phyloP scores from a whole-genome alignment of 30 jellyfish, hydroid and myxozoan genomes.

The Chrysaora quinquecirrha region DNA sequence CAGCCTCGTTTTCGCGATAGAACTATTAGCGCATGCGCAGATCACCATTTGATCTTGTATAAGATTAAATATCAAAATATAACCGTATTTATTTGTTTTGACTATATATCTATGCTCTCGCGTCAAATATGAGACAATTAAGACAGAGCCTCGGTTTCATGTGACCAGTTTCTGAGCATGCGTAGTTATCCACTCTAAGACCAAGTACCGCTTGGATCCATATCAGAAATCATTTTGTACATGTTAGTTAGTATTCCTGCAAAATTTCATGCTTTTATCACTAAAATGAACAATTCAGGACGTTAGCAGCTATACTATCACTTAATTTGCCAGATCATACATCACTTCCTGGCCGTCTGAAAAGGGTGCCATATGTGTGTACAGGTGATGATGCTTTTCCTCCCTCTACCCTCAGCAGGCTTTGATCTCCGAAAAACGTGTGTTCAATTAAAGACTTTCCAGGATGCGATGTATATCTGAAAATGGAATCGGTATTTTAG shows the following conservation, averaged over 20 bases:
- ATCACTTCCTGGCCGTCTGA: not conserved
- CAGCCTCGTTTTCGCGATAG: conserved; percentile 1
- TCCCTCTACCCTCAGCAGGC: not conserved
- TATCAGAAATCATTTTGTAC: too few relatives aligned
- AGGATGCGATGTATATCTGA: not conserved
- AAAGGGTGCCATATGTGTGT: not conserved
- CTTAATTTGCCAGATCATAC: not conserved
- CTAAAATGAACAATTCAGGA: too few relatives aligned
- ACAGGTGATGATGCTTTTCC: not conserved
- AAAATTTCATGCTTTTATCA: too few relatives aligned
- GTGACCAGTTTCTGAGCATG: too few relatives aligned
- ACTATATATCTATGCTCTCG: not conserved
- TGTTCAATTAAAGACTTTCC: not conserved
- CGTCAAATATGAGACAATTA: not conserved
- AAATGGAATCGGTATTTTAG: not conserved
- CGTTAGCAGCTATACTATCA: too few relatives aligned
- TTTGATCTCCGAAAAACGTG: not conserved
- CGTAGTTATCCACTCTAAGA: too few relatives aligned
- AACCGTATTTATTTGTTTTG: not conserved
- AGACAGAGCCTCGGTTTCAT: too few relatives aligned
- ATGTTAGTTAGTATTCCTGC: too few relatives aligned
- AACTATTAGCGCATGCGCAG: too few relatives aligned
- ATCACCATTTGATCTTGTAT: too few relatives aligned
- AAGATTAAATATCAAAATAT: too few relatives aligned
- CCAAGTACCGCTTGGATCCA: too few relatives aligned